Base-by-base conservation (phyloP, 2,797 vertebrate genomes). In the Menidia menidia region DNA sequence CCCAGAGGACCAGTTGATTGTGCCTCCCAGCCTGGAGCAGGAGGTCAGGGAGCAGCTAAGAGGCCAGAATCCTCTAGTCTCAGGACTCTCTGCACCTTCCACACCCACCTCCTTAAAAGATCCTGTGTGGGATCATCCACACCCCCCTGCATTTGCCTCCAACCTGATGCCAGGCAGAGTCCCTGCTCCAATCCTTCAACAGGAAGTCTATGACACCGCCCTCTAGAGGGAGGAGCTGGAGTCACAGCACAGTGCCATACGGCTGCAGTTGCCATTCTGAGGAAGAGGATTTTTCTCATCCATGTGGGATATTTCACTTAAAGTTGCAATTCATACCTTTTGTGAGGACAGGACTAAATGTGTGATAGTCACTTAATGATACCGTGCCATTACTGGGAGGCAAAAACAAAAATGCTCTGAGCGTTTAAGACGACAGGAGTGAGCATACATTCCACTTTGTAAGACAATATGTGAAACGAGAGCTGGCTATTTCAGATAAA, bases 131-230 rank as follows among this genome's bases (percentile, higher is more conserved):
- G 92, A 95, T 73, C 87, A 90, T 66, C 84, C 91, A 52, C 90
- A 92, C 11, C 85, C 92, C 12, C 86, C 87, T n/a, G 77, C 82
- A 53, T 90, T 92, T 72, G n/a, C 81, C 78, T 76, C 84, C 19
- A 80, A 15, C 73, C 58, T 87, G 42, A 72, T 85, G 56, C 82
- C 90, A 51, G 83, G 80, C 44, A 78, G 89, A 14, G 81, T 78
- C 43, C 81, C 85, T 0, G 59, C 83, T 60, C 74, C 89, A 8
- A 81, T 91, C 7, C 68, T 91, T 31, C 94, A 94, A 65, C 92
- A 90, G 52, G 97, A 98, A 86, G 96, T 98, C 81, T 99, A 97
- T 58, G 98, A 99, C 83, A 99, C 97, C 0, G 97, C 97, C 41
- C 94, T 99, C 80, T 99, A 95, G 91, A 72, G 57, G 44, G 25